Evolutionary conservation across 1,140 invertebrate genomes (phyloP).

Genomic region (Dufourea novaeangliae): DNA sequence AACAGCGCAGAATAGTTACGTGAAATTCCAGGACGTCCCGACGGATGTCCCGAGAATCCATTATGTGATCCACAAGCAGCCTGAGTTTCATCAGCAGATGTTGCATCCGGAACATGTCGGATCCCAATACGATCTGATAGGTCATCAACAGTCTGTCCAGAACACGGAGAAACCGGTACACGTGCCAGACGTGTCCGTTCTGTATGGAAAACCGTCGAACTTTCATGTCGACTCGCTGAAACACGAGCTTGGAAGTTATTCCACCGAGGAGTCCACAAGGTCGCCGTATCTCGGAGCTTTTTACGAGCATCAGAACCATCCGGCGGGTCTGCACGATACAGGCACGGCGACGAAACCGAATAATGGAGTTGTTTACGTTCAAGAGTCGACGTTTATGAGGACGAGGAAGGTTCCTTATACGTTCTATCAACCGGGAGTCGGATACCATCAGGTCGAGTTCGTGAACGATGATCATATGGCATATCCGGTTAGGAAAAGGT

Average conservation of each 20-base stretch:
- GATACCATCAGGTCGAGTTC: conserved; percentile 31
- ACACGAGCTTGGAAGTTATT: conserved; percentile 10
- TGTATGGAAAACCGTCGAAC: conserved; percentile 54
- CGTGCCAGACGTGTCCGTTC: neutral
- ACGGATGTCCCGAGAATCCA: conserved; percentile 5
- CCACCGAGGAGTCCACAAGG: neutral
- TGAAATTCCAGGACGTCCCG: conserved; percentile 62
- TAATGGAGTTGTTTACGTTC: conserved; percentile 66
- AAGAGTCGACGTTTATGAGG: conserved; percentile 60
- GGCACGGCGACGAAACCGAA: conserved; percentile 54
- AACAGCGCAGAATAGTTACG: conserved; percentile 1
- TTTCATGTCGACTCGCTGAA: conserved; percentile 36
- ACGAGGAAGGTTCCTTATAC: conserved; percentile 68
- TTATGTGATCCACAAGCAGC: conserved; percentile 8
- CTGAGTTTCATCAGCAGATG: neutral
- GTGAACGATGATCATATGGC: neutral
- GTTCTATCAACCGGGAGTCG: conserved; percentile 59
- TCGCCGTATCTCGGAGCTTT: conserved; percentile 24
- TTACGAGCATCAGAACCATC: conserved; percentile 25
- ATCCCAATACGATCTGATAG: neutral
- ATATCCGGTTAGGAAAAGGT: conserved; percentile 35
- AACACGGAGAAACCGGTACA: conserved; percentile 38
- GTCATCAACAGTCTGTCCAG: conserved; percentile 30
- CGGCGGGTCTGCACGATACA: conserved; percentile 35
- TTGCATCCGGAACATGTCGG: neutral